Evolutionary conservation across 2,797 vertebrate genomes (phyloP).

Genomic region (Zenarchopterus dispar): DNA sequence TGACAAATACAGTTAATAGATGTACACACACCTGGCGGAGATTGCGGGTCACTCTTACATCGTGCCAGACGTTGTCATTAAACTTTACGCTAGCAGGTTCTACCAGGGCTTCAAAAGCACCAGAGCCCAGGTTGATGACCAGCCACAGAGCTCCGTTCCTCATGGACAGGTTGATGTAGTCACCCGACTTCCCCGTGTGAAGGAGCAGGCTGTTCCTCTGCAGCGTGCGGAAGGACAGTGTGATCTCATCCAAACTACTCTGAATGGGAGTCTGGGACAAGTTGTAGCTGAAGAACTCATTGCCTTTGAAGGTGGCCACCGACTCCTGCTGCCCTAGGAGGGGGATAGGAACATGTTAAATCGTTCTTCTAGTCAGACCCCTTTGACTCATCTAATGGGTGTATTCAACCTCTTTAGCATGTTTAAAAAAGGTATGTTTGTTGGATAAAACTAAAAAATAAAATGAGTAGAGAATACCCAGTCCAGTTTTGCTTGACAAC

Average conservation of each 20-base stretch:
- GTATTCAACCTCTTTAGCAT: conserved; percentile 5
- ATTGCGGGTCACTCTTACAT: conserved; percentile 93
- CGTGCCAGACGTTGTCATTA: conserved; percentile 93
- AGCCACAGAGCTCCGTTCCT: conserved; percentile 94
- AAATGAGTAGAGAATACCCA: conserved; percentile 6
- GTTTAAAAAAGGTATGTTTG: conserved; percentile 10
- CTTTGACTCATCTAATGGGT: conserved; percentile 16
- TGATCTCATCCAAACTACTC: conserved; percentile 97
- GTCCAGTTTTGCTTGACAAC: not conserved
- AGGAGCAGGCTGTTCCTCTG: conserved; percentile 95
- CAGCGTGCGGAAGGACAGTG: conserved; percentile 92
- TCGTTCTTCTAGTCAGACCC: not conserved
- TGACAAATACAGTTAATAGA: not conserved
- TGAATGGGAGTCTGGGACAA: conserved; percentile 95
- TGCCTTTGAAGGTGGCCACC: conserved; percentile 93
- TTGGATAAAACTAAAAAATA: conserved; percentile 10
- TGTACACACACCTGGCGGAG: conserved; percentile 90
- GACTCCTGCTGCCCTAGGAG: conserved; percentile 89
- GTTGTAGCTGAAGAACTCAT: conserved; percentile 98
- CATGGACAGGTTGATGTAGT: conserved; percentile 95
- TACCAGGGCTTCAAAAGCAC: conserved; percentile 95
- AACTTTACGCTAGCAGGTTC: conserved; percentile 93
- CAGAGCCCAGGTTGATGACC: conserved; percentile 96
- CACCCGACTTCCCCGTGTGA: conserved; percentile 93
- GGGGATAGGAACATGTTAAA: conserved; percentile 52